Evolutionary conservation across 64 coral and sea anemone genomes (phyloP).

Genomic region (Montipora capricornis): DNA sequence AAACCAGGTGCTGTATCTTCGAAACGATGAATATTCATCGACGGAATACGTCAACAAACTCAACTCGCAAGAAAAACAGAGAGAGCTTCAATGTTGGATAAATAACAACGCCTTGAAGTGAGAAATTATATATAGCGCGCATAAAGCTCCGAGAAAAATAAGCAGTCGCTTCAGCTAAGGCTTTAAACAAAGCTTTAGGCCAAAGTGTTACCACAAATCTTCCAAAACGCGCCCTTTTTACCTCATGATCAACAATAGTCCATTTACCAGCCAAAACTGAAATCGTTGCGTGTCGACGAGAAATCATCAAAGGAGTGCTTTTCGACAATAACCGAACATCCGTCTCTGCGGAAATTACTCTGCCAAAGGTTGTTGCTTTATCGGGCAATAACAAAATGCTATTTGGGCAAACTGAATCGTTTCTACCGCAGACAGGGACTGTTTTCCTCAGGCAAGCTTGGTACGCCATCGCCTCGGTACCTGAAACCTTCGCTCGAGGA

Average conservation of each 20-base stretch:
- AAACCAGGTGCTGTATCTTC: constrained; percentile 18
- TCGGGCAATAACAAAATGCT: constrained; percentile 75
- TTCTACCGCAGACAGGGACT: constrained; percentile 80
- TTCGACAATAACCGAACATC: constrained; percentile 85
- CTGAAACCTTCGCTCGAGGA: neutral
- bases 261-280: constrained; percentile 77
- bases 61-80: too few species aligned
- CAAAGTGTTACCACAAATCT: too few species aligned
- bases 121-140: too few species aligned
- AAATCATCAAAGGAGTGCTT: constrained; percentile 88
- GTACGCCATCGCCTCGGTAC: constrained; percentile 42
- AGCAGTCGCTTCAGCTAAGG: neutral
- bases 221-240: neutral
- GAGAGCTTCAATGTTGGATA: neutral
- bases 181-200: neutral
- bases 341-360: constrained; percentile 75
- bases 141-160: too few species aligned
- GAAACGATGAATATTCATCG: constrained; percentile 41
- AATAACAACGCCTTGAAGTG: neutral
- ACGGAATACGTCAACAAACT: constrained; percentile 39
- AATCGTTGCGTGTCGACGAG: constrained; percentile 92
- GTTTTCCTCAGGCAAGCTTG: constrained; percentile 91
- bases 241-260: constrained; percentile 91
- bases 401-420: constrained; percentile 90
- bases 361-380: constrained; percentile 86